phyloP scores from a whole-genome alignment of 2,797 vertebrate genomes.

The Phrynocephalus guinanensis region DNA sequence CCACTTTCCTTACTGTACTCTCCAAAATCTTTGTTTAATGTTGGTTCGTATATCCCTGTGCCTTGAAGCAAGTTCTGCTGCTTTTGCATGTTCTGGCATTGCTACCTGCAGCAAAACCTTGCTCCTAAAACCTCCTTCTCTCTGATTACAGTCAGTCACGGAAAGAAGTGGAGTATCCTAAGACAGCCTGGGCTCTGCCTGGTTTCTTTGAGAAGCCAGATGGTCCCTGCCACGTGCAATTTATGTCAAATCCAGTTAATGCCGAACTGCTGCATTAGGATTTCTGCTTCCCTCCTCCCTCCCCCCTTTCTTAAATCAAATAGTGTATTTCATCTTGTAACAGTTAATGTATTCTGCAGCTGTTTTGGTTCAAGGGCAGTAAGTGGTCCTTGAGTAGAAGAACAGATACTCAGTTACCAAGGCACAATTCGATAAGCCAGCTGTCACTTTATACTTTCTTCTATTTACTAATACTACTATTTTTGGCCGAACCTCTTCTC shows the following conservation, averaged over 20 bases:
- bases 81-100: constrained; percentile 53
- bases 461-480: constrained; percentile 33
- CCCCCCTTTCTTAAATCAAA: constrained; percentile 40
- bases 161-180: constrained; percentile 50
- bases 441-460: constrained; percentile 49
- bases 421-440: constrained; percentile 38
- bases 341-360: constrained; percentile 55
- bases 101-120: constrained; percentile 74
- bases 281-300: constrained; percentile 14
- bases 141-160: constrained; percentile 63
- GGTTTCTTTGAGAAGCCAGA: constrained; percentile 61
- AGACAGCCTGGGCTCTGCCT: constrained; percentile 49
- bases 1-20: constrained; percentile 47
- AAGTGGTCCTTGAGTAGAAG: constrained; percentile 15
- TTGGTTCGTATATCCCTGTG: constrained; percentile 45
- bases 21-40: constrained; percentile 66
- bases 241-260: constrained; percentile 70
- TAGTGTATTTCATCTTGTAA: constrained; percentile 38
- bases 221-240: constrained; percentile 68
- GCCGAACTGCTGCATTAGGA: constrained; percentile 44
- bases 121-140: constrained; percentile 62
- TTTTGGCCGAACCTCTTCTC: constrained; percentile 29
- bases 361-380: constrained; percentile 48
- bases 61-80: constrained; percentile 64
- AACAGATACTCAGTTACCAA: constrained; percentile 50